Base-by-base conservation (phyloP, 2,797 vertebrate species). In the Sebastes oblongus region DNA sequence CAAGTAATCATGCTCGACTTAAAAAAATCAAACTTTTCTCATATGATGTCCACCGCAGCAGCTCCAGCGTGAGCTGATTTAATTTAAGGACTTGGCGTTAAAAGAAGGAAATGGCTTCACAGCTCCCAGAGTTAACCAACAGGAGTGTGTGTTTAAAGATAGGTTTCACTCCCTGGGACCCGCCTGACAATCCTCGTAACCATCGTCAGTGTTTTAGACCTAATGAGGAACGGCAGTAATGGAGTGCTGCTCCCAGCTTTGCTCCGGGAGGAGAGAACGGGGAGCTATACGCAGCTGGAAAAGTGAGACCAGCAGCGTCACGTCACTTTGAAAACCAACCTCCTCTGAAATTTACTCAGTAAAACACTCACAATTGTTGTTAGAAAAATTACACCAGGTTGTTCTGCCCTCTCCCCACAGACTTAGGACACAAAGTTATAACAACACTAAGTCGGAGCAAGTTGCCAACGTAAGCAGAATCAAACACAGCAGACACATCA, bases 161-260 rank as follows among this genome's bases (percentile, higher is more conserved):
- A 87, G 75, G 29, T 88, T 88, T 92, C 82, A 73, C 82, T 90
- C 84, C 76, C 72, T 62, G 79, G 76, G 79, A 89, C 81, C 85
- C 8, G 65, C 56, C 87, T 91, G 89, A 89, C 88, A 88, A 79
- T 84, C 84, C 81, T 76, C 18, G 66, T 76, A 91, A 87, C 79
- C 52, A 54, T 60, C 62, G 52, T 82, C 86, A 78, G 20, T 77
- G 76, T 72, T 91, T 79, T 68, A 81, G 71, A 66, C 78, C 80
- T 88, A 91, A 93, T 90, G 85, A 90, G 80, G 78, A 87, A 56
- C 22, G 84, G 86, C 91, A 92, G 86, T 77, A 84, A 85, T 76
- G 71, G 70, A 87, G 73, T 18, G 77, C 79, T 18, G 77, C 86
- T 88, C 66, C 61, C 34, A 87, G 86, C 66, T 61, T 61, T 67